Conservation (phyloP, 2,797 vertebrate genomes). For the Ctenopoma multispine region DNA sequence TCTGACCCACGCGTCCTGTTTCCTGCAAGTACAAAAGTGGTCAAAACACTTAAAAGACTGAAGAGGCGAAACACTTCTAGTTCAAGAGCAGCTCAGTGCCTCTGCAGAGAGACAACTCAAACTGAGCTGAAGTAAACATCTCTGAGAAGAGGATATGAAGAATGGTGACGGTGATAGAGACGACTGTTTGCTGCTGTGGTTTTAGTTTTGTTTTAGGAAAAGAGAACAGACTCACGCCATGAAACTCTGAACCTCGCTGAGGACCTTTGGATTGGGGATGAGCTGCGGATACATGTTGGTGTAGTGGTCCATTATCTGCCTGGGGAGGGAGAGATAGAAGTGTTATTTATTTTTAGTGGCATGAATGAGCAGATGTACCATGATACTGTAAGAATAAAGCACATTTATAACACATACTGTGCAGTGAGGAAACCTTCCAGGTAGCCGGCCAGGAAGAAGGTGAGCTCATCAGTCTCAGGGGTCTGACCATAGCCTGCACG, state of each 20-base stretch:
- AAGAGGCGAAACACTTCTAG: too few species aligned
- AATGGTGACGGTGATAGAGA: not conserved
- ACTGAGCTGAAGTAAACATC: not conserved
- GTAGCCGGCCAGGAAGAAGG: constrained; percentile 90
- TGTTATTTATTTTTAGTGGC: not conserved
- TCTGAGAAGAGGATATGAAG: constrained; percentile 59
- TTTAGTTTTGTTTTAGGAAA: not conserved
- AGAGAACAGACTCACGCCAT: constrained; percentile 85
- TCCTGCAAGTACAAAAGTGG: constrained; percentile 66
- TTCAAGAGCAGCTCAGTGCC: not conserved
- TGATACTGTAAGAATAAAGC: not conserved
- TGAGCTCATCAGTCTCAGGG: constrained; percentile 81
- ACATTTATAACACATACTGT: constrained; percentile 80
- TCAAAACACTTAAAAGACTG: not conserved
- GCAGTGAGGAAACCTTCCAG: constrained; percentile 93
- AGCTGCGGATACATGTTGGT: constrained; percentile 92
- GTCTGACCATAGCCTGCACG: constrained; percentile 88
- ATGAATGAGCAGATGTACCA: not conserved
- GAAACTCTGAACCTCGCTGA: constrained; percentile 84
- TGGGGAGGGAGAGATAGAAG: constrained; percentile 52
- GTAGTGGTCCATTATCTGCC: constrained; percentile 91
- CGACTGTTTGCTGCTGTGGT: not conserved
- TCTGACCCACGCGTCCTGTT: constrained; percentile 90
- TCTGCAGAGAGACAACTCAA: not conserved
- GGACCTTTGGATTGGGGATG: constrained; percentile 77